phyloP scores from a whole-genome alignment of 1,140 invertebrate species.

The Nasonia longicornis region DNA sequence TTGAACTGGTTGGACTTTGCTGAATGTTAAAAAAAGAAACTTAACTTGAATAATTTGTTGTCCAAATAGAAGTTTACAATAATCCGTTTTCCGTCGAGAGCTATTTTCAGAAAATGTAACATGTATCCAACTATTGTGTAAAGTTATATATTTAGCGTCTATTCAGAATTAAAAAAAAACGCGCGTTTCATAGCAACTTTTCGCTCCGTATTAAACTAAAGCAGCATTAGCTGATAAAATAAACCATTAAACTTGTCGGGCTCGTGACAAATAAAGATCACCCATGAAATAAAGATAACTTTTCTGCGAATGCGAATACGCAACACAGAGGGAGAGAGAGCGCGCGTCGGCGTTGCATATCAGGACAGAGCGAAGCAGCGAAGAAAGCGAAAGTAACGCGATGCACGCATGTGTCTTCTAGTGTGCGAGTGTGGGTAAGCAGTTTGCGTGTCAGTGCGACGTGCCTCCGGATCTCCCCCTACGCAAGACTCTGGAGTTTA shows the following conservation, averaged over 20 bases:
- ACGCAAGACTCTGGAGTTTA: neutral
- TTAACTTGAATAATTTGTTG: too few species aligned
- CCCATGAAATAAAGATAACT: constrained; percentile 30
- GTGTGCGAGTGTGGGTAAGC: neutral
- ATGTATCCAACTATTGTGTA: too few species aligned
- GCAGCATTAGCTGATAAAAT: neutral
- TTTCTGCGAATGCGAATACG: constrained; percentile 25
- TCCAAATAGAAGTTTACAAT: too few species aligned
- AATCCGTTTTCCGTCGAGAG: too few species aligned
- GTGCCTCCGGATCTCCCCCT: constrained; percentile 36
- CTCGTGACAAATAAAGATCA: constrained; percentile 16
- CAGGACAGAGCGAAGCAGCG: constrained; percentile 36
- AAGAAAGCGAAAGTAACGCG: constrained; percentile 63
- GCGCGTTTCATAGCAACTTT: neutral
- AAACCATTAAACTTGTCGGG: neutral
- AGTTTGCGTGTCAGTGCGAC: constrained; percentile 47
- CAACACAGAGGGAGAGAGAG: neutral
- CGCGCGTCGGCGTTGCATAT: neutral
- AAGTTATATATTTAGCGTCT: too few species aligned
- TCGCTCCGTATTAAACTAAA: neutral
- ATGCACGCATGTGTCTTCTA: constrained; percentile 36
- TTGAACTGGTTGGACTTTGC: too few species aligned
- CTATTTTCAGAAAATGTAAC: too few species aligned
- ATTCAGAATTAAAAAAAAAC: too few species aligned
- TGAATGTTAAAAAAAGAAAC: too few species aligned